phyloP scores from a whole-genome alignment of 1,140 invertebrate species.

The Anagrus nilaparvatae region DNA sequence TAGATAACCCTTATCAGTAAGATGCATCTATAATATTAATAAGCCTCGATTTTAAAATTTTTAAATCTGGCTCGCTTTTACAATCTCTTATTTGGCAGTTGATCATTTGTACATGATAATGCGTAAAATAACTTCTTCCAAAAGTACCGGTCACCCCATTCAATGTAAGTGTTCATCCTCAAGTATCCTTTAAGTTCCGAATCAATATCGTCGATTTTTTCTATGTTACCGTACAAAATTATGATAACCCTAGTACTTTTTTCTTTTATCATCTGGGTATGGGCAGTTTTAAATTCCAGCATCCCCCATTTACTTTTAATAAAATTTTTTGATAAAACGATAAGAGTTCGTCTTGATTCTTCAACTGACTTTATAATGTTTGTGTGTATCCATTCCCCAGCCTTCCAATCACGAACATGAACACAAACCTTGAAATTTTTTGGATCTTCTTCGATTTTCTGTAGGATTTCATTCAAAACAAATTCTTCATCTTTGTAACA shows the following conservation, averaged over 20 bases:
- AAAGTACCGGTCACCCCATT: constrained; percentile 78
- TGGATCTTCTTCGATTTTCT: constrained; percentile 52
- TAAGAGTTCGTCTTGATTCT: too few relatives aligned
- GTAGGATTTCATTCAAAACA: constrained; percentile 56
- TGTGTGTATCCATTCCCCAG: too few relatives aligned
- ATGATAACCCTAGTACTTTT: constrained; percentile 63
- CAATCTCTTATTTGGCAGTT: too few relatives aligned
- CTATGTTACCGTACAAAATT: constrained; percentile 66
- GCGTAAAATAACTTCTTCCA: constrained; percentile 76
- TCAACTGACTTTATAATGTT: too few relatives aligned
- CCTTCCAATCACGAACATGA: constrained; percentile 71
- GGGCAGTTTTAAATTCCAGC: too few relatives aligned
- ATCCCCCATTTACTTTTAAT: too few relatives aligned
- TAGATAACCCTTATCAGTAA: too few relatives aligned
- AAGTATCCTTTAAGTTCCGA: constrained; percentile 67
- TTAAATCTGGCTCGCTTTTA: too few relatives aligned
- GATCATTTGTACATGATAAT: too few relatives aligned
- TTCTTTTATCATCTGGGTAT: constrained; percentile 62
- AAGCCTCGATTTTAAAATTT: too few relatives aligned
- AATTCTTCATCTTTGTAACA: constrained; percentile 72
- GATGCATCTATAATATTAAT: too few relatives aligned
- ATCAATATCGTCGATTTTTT: constrained; percentile 51
- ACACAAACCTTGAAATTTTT: constrained; percentile 59
- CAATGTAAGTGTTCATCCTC: constrained; percentile 76
- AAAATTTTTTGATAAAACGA: too few relatives aligned